Percentiles rank a stretch among this genome's conserved stretches.
phyloP scores from a whole-genome alignment of 2,888 invertebrate genomes.

The Eilema caniola region DNA sequence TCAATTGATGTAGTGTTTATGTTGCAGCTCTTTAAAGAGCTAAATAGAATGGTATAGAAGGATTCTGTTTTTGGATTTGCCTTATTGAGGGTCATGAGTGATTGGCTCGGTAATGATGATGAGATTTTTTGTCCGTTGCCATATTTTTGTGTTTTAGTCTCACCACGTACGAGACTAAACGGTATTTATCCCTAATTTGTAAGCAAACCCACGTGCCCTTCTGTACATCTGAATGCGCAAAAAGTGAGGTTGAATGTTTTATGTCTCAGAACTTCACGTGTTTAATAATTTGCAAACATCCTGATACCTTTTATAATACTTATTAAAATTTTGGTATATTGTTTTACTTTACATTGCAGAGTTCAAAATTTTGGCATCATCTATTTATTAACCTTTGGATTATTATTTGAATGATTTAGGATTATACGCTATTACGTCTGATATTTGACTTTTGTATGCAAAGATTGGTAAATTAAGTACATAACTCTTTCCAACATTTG shows the following conservation, averaged over 20 bases:
- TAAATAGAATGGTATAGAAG: not conserved
- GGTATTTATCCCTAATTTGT: constrained; percentile 4
- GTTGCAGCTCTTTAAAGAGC: not conserved
- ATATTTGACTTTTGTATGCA: too few relatives aligned
- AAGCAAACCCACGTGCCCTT: not conserved
- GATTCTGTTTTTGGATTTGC: too few relatives aligned
- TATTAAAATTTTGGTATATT: not conserved
- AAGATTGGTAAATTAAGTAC: too few relatives aligned
- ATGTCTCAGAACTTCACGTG: not conserved
- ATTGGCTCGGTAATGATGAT: not conserved
- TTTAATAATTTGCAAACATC: not conserved
- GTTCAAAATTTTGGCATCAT: not conserved
- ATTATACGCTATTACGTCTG: too few relatives aligned
- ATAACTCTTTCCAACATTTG: too few relatives aligned
- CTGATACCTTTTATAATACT: not conserved
- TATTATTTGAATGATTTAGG: not conserved
- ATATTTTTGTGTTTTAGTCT: not conserved
- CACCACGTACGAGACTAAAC: not conserved
- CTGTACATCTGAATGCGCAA: not conserved
- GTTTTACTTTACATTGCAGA: not conserved
- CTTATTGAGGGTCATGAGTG: not conserved
- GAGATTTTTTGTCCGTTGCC: not conserved
- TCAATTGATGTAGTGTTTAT: not conserved
- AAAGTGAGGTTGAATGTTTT: constrained; percentile 1
- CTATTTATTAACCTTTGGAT: not conserved